Evolutionary conservation across 2,113 vertebrate genomes (phyloP).

Genomic region (Cepphus grylle): DNA sequence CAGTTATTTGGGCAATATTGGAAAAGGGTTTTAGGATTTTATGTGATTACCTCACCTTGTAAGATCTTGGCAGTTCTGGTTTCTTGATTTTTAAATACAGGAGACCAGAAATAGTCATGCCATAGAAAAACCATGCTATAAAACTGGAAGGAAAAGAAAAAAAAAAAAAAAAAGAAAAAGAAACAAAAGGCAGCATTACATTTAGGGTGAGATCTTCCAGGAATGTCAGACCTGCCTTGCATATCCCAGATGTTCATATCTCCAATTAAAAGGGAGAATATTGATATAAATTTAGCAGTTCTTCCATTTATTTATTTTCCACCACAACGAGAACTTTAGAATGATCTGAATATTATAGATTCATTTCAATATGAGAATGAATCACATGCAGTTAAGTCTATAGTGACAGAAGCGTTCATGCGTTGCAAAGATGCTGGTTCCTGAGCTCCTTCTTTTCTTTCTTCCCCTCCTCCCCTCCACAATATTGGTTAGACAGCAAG

Average conservation of each 20-base stretch:
- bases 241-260: not conserved
- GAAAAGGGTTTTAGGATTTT: not conserved
- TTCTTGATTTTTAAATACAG: slow-evolving; percentile 87
- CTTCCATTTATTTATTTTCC: not conserved
- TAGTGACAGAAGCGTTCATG: not conserved
- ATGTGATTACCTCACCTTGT: slow-evolving; percentile 73
- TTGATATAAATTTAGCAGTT: not conserved
- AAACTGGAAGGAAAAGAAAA: slow-evolving; percentile 73
- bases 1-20: not conserved
- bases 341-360: not conserved
- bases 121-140: slow-evolving; percentile 86
- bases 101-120: slow-evolving; percentile 82
- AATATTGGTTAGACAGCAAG: not conserved
- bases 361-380: not conserved
- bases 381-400: not conserved
- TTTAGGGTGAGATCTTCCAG: not conserved
- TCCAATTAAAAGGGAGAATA: not conserved
- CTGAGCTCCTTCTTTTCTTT: not conserved
- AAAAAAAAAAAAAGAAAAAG: not conserved
- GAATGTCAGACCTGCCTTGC: not conserved
- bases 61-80: slow-evolving; percentile 79
- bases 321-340: not conserved
- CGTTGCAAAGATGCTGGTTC: not conserved
- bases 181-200: not conserved
- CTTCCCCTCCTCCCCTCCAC: not conserved